Evolutionary conservation across 2,113 vertebrate genomes (phyloP).

Genomic region (Pogona vitticeps): DNA sequence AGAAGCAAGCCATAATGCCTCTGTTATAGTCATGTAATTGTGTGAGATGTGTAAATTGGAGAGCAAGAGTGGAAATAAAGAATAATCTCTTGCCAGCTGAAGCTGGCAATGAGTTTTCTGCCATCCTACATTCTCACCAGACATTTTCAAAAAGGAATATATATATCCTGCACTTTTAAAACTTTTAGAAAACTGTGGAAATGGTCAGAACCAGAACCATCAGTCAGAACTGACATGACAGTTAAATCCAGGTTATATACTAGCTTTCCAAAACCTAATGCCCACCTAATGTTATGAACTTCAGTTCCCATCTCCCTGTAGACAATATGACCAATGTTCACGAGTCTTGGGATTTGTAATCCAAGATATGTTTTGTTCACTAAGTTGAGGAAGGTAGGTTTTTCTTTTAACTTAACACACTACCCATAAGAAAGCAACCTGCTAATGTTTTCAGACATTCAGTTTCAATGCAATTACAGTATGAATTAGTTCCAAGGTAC

Average conservation of each 20-base stretch:
- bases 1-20: conserved; percentile 25
- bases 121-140: conserved; percentile 30
- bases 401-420: neutral
- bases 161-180: neutral
- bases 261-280: neutral
- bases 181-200: too few relatives aligned
- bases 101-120: neutral
- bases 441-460: neutral
- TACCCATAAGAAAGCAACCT: neutral
- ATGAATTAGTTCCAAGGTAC: too few relatives aligned
- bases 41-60: neutral
- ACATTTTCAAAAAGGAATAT: neutral
- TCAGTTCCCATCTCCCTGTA: neutral
- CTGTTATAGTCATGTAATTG: conserved; percentile 3
- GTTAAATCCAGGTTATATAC: neutral
- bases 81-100: conserved; percentile 13
- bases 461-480: too few relatives aligned
- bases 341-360: neutral
- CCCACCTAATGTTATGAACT: neutral
- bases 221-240: too few relatives aligned
- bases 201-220: too few relatives aligned
- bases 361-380: too few relatives aligned
- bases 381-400: neutral
- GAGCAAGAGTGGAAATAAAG: neutral
- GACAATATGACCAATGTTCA: neutral